Evolutionary conservation across 1,140 invertebrate species (phyloP).

Genomic region (Drosophila auraria): DNA sequence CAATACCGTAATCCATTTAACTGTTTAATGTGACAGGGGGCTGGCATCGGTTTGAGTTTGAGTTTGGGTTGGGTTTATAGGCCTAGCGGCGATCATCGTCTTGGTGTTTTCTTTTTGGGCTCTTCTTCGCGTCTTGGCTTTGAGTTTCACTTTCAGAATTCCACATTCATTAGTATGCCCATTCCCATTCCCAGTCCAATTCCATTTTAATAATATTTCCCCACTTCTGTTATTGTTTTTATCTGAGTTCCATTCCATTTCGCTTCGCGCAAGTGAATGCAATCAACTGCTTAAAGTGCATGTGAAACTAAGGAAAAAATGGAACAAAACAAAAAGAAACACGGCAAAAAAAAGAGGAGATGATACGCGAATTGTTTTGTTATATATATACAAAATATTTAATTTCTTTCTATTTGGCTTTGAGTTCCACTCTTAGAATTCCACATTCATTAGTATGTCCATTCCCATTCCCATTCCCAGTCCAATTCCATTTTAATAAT

Average conservation of each 20-base stretch:
- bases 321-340: slow-evolving; percentile 8
- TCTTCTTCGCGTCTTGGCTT: slow-evolving; percentile 9
- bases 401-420: too few relatives aligned
- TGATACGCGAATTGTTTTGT: too few relatives aligned
- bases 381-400: too few relatives aligned
- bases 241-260: slow-evolving; percentile 9
- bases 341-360: not conserved
- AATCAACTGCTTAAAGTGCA: slow-evolving; percentile 14
- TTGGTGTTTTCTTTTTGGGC: not conserved
- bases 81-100: slow-evolving; percentile 31
- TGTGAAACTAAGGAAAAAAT: slow-evolving; percentile 16
- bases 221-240: not conserved
- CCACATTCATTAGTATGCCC: slow-evolving; percentile 33
- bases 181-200: slow-evolving; percentile 20
- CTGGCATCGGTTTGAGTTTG: slow-evolving; percentile 18
- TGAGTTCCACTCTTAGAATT: too few relatives aligned
- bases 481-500: too few relatives aligned
- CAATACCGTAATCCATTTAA: slow-evolving; percentile 79
- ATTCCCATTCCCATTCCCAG: too few relatives aligned
- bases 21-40: slow-evolving; percentile 57
- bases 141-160: slow-evolving; percentile 61
- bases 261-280: slow-evolving; percentile 40
- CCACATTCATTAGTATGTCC: too few relatives aligned
- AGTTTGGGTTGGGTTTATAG: slow-evolving; percentile 35
- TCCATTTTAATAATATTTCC: not conserved